phyloP scores from a whole-genome alignment of 2,888 invertebrate species.

The Agriopis marginaria region DNA sequence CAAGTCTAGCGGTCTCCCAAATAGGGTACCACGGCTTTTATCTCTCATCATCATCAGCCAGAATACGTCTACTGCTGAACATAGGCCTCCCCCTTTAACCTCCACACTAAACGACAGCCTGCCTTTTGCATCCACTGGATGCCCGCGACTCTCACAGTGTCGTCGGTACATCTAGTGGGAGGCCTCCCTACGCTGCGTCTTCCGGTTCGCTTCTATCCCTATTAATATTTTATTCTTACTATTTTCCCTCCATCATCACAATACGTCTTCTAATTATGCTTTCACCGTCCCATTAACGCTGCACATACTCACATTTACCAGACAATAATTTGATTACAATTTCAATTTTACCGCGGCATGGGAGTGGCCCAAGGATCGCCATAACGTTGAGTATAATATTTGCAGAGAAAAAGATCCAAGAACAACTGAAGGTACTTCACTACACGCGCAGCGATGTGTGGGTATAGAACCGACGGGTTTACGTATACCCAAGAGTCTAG shows the following conservation, averaged over 20 bases:
- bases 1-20: no score
- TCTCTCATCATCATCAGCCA: no score
- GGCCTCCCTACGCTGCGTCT: no score
- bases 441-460: background rate
- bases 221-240: background rate
- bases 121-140: no score
- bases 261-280: conserved; percentile 10
- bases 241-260: background rate
- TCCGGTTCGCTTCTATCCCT: background rate
- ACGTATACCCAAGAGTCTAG: no score
- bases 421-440: background rate
- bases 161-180: no score
- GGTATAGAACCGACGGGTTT: background rate
- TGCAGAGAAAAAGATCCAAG: background rate
- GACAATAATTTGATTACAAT: conserved; percentile 64
- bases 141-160: no score
- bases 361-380: conserved; percentile 60
- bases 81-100: no score
- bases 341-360: conserved; percentile 65
- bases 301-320: conserved; percentile 31
- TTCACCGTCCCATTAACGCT: conserved; percentile 17
- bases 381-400: background rate
- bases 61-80: no score
- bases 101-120: no score
- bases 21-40: no score